These are phyloP conservation scores for Phenganax subtilis DNA, from an alignment of 92 coral and sea anemone species.

Conservation along the genomic window DNA sequence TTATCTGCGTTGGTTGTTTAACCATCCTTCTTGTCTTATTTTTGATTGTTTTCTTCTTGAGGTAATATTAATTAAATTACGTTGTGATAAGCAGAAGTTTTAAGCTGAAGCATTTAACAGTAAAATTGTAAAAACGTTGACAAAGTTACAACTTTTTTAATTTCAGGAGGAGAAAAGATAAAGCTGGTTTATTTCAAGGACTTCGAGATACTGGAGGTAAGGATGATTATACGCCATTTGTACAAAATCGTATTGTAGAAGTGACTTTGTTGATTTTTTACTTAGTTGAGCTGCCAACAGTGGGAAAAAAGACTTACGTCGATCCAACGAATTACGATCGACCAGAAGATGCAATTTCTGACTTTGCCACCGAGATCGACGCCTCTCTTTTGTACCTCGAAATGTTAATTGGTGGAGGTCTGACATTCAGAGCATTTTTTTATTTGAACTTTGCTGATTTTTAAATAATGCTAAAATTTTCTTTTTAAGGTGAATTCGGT, in stretches of 20 bases:
- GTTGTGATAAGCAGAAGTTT: no score
- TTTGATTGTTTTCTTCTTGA: background rate
- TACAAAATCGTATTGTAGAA: no score
- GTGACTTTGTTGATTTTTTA: background rate
- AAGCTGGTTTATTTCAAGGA: background rate
- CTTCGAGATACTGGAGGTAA: background rate
- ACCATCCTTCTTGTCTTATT: background rate
- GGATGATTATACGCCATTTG: background rate
- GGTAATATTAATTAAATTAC: background rate
- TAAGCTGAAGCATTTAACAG: no score
- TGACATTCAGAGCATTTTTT: background rate
- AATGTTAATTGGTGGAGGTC: constrained; percentile 84
- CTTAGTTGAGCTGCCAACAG: constrained; percentile 57
- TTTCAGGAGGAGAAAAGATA: constrained; percentile 7
- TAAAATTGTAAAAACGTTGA: background rate
- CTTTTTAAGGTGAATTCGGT: constrained; percentile 82
- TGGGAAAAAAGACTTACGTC: constrained; percentile 59
- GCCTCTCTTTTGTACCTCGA: constrained; percentile 53
- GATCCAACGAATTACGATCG: constrained; percentile 78
- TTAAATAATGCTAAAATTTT: background rate
- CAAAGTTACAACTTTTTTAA: background rate
- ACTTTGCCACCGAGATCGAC: constrained; percentile 82
- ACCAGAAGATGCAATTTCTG: constrained; percentile 77
- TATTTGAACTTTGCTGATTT: background rate
- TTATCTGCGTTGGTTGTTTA: constrained; percentile 3